Base-by-base conservation (phyloP, 2,888 invertebrate genomes). In the Cephus pygmeus region DNA sequence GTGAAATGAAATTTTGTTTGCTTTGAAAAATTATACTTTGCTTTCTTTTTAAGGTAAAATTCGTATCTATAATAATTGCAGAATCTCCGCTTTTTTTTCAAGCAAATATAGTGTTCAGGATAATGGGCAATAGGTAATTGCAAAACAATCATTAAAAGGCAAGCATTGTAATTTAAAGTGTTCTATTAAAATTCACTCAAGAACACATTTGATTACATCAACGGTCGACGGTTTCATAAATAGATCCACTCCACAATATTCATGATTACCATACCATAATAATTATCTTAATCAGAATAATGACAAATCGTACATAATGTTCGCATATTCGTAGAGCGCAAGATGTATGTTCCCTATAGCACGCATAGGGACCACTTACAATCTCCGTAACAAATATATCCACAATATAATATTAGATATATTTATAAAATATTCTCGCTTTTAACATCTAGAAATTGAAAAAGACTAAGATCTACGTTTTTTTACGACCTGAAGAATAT, bases 171-270 rank as follows among this genome's bases (percentile, higher is more conserved):
- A 84, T 88, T 88, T 86, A 83, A 88, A 88, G 88, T 88, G 87
- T 88, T 89, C 88, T 88, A 89, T 89, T 88, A 87, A 89, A 89
- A 88, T 87, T 89, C 88, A 88, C 86, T 87, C 84, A 87, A 56
- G 88, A 89, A 89, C 89, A 88, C 88, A 83, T 89, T 89, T 88
- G 89, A 88, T 89, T 89, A 89, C 89, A 89, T 88, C 87, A 88
- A 88, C 88, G 88, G 88, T 88, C 87, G 88, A 88, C 88, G 87
- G 87, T 87, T 86, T 89, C 86, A 85, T 88, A 87, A 88, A 87
- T 84, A 89, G 84, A 88, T 87, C 86, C 87, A 88, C 85, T 88
- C 86, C 85, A 89, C 85, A 88, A 88, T 87, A 88, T 86, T 87
- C 85, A 87, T 85, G 86, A 85, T 87, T 85, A 86, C 84, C 85